These are phyloP conservation scores for Dascyllus trimaculatus DNA, from an alignment of 2,113 vertebrate genomes.

Conservation along the genomic window DNA sequence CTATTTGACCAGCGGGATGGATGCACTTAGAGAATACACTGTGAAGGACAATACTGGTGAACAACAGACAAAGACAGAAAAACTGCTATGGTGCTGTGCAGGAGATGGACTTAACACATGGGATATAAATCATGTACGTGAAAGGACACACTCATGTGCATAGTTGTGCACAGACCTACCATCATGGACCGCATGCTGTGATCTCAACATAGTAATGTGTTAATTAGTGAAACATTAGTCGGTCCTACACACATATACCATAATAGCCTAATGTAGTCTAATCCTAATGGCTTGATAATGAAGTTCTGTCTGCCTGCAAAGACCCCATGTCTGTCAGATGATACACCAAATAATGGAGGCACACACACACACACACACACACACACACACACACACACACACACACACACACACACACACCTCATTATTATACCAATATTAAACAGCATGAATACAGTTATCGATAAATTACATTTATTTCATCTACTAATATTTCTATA, in stretches of 20 bases:
- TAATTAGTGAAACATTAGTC: conserved; percentile 71
- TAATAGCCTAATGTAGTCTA: conserved; percentile 67
- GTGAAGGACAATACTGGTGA: conserved; percentile 37
- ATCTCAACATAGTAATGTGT: conserved; percentile 52
- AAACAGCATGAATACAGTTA: conserved; percentile 1
- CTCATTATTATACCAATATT: conserved; percentile 12
- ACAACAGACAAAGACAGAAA: conserved; percentile 14
- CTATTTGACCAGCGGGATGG: conserved; percentile 29
- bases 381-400: conserved; percentile 6
- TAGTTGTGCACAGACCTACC: neutral
- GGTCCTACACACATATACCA: conserved; percentile 48
- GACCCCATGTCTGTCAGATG: conserved; percentile 64
- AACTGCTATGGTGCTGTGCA: neutral
- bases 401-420: conserved; percentile 6
- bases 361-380: conserved; percentile 19
- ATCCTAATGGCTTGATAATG: conserved; percentile 70
- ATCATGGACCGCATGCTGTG: conserved; percentile 31
- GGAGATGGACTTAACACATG: neutral
- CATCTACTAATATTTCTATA: neutral
- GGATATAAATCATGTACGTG: neutral
- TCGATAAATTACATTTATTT: neutral
- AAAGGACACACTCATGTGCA: neutral
- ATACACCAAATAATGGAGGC: conserved; percentile 51
- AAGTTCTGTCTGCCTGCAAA: conserved; percentile 53
- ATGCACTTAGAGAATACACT: conserved; percentile 16